phyloP scores from a whole-genome alignment of 2,113 vertebrate genomes.

The Clinocottus analis region DNA sequence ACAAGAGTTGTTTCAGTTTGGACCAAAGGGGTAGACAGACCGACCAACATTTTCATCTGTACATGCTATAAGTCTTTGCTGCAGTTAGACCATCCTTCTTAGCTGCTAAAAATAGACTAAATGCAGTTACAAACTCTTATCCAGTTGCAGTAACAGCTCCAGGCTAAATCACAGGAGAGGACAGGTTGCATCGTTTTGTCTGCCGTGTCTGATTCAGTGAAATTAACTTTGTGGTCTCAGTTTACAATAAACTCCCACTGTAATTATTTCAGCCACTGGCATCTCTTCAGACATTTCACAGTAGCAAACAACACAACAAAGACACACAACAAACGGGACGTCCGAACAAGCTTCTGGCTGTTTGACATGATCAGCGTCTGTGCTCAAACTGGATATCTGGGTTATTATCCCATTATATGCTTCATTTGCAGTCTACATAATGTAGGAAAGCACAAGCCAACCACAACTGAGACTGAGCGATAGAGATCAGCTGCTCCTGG shows the following conservation, averaged over 20 bases:
- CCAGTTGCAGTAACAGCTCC: background rate
- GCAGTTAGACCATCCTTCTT: background rate
- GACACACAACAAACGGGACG: slow-evolving; percentile 55
- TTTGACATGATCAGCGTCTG: slow-evolving; percentile 54
- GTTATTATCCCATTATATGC: slow-evolving; percentile 57
- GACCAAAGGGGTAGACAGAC: no score
- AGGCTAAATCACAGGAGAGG: slow-evolving; percentile 9
- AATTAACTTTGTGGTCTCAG: slow-evolving; percentile 54
- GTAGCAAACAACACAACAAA: slow-evolving; percentile 39
- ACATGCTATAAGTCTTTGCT: background rate
- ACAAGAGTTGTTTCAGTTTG: no score
- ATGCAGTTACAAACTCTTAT: background rate
- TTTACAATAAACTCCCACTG: slow-evolving; percentile 53
- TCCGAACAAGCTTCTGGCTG: slow-evolving; percentile 56
- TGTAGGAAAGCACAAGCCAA: slow-evolving; percentile 35
- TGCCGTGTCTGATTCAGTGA: slow-evolving; percentile 42
- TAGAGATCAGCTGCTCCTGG: slow-evolving; percentile 38
- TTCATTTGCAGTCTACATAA: slow-evolving; percentile 63
- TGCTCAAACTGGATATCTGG: slow-evolving; percentile 53
- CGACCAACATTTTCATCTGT: no score
- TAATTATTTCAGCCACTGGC: slow-evolving; percentile 67
- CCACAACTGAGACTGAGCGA: slow-evolving; percentile 24
- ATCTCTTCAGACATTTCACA: slow-evolving; percentile 49
- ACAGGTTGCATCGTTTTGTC: slow-evolving; percentile 18
- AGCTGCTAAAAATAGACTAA: background rate